These are phyloP conservation scores for Mormyrops attenuatus DNA, from an alignment of 2,797 vertebrate genomes.

Conservation along the genomic window DNA sequence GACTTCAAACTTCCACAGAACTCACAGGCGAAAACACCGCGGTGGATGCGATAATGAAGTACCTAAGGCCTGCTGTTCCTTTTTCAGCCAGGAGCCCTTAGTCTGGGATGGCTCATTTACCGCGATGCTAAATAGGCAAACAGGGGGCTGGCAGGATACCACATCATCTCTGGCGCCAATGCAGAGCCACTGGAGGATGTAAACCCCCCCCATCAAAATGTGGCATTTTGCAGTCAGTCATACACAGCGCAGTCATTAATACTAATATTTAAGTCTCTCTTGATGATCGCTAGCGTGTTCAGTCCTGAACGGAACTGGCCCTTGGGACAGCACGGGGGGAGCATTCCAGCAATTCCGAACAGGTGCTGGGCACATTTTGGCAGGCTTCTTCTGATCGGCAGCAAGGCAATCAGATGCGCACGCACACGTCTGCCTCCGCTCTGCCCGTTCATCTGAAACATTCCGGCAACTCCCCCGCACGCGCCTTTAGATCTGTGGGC, in stretches of 20 bases:
- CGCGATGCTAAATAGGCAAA: constrained; percentile 22
- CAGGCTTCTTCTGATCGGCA: not conserved
- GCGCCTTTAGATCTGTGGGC: not conserved
- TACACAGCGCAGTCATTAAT: not conserved
- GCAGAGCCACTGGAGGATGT: not conserved
- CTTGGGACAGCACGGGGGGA: not conserved
- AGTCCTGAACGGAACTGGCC: not conserved
- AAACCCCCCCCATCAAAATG: not conserved
- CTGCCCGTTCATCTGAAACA: not conserved
- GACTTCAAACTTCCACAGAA: constrained; percentile 29
- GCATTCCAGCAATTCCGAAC: not conserved
- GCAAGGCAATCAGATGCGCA: not conserved
- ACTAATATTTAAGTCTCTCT: not conserved
- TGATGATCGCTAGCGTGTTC: not conserved
- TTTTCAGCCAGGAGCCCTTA: constrained; percentile 37
- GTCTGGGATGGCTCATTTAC: constrained; percentile 40
- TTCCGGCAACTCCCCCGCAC: not conserved
- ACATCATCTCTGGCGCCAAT: constrained; percentile 25
- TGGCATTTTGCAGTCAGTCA: not conserved
- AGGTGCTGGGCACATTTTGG: not conserved
- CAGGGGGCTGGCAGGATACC: constrained; percentile 29
- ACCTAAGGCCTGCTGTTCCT: constrained; percentile 33
- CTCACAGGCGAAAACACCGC: not conserved
- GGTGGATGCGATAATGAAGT: constrained; percentile 48
- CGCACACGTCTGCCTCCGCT: not conserved